Evolutionary conservation across 1,140 invertebrate genomes (phyloP), one percentile per base, ranked within the genome.

Genomic region (Andricus grossulariae): DNA sequence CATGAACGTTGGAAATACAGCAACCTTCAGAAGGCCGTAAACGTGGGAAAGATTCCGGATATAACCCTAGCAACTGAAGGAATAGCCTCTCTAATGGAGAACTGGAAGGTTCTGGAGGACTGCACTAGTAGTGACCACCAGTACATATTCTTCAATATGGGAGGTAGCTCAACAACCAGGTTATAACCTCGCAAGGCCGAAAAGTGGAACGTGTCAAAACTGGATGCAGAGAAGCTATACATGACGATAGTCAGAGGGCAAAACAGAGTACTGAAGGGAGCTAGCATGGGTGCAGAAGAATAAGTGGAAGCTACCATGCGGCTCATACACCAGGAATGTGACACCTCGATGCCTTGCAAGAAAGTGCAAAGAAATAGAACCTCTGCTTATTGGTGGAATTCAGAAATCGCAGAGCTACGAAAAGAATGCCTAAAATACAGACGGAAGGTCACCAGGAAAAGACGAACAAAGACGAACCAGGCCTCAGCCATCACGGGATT

Each of bases 331-430:
- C n/a, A n/a, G n/a, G n/a, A n/a, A n/a, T n/a, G n/a, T n/a, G n/a
- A n/a, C n/a, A n/a, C n/a, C n/a, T n/a, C n/a, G n/a, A n/a, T n/a
- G n/a, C n/a, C n/a, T n/a, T n/a, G n/a, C n/a, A n/a, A n/a, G n/a
- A n/a, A n/a, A n/a, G n/a, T n/a, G n/a, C n/a, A 11, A 19, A 55
- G 1, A 55, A 19, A 18, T 12, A 10, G 76, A 66, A n/a, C 45
- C 77, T 2, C 25, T 4, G 80, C 79, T 8, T 85, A 89, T 78
- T 89, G 88, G 85, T 88, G 86, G n/a, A n/a, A n/a, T n/a, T n/a
- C n/a, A n/a, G n/a, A n/a, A n/a, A n/a, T n/a, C n/a, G n/a, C n/a
- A n/a, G n/a, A n/a, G n/a, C n/a, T n/a, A n/a, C n/a, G n/a, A n/a
- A n/a, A n/a, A n/a, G n/a, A n/a, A n/a, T n/a, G n/a, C n/a, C n/a